Conservation (phyloP, 1,140 invertebrate genomes). For the Drosophila biarmipes region DNA sequence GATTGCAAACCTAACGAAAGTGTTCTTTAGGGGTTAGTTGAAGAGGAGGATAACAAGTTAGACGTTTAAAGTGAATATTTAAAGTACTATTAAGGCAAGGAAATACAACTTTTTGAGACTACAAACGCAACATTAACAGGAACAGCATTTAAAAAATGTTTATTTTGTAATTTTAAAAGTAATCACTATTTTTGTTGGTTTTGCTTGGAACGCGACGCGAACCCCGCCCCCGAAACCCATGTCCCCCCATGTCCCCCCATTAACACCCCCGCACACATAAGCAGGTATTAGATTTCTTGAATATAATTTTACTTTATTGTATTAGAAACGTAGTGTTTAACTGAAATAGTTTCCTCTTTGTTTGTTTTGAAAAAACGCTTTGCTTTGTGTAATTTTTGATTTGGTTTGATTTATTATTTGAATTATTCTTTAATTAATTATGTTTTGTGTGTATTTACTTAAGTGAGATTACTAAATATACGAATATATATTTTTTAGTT, state of each 20-base stretch:
- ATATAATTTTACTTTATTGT: constrained; percentile 54
- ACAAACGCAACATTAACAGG: constrained; percentile 82
- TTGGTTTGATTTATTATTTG: constrained; percentile 35
- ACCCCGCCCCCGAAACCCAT: constrained; percentile 4
- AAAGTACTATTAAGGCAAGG: constrained; percentile 36
- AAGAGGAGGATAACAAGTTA: constrained; percentile 16
- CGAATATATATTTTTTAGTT: constrained; percentile 51
- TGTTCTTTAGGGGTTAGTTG: constrained; percentile 45
- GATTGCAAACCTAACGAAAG: constrained; percentile 41
- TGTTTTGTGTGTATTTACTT: constrained; percentile 61
- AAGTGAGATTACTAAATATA: constrained; percentile 77
- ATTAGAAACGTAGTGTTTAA: constrained; percentile 55
- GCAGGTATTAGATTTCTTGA: constrained; percentile 66
- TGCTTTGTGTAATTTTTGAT: constrained; percentile 53
- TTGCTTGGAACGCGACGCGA: constrained; percentile 40
- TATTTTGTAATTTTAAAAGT: constrained; percentile 70
- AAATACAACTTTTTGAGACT: constrained; percentile 78
- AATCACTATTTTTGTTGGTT: constrained; percentile 51
- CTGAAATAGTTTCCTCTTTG: constrained; percentile 44
- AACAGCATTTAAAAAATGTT: constrained; percentile 82
- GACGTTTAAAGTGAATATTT: constrained; percentile 29
- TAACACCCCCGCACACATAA: constrained; percentile 34
- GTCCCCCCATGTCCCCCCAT: constrained; percentile 13
- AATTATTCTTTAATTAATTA: constrained; percentile 30
- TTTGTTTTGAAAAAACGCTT: constrained; percentile 68